A percentile compares a stretch with the other conserved stretches of the same genome.
These are phyloP conservation scores for Turritopsis dohrnii DNA, from an alignment of 30 jellyfish, hydroid and myxozoan species.

Conservation along the genomic window DNA sequence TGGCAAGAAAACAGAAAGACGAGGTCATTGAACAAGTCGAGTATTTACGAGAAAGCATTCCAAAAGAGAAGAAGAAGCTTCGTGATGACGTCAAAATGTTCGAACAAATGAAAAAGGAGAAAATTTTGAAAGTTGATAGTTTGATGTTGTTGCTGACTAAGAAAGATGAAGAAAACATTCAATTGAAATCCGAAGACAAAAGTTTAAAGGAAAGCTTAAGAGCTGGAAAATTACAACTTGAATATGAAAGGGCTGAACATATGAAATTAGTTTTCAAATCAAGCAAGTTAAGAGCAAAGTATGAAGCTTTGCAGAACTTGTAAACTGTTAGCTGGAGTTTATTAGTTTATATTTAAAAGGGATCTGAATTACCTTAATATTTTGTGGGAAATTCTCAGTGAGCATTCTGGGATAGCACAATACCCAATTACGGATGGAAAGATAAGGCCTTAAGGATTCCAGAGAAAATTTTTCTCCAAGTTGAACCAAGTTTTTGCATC, in stretches of 20 bases:
- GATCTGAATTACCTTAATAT: no score
- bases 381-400: no score
- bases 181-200: background rate
- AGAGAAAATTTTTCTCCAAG: no score
- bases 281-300: background rate
- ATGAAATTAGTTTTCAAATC: background rate
- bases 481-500: no score
- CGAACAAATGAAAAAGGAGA: slow-evolving; percentile 1
- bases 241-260: background rate
- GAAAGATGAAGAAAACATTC: background rate
- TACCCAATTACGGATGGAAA: no score
- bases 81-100: background rate
- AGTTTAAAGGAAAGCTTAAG: background rate
- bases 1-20: background rate
- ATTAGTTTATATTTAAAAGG: no score
- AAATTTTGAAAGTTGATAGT: background rate
- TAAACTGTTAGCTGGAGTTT: no score
- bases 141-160: background rate
- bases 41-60: background rate
- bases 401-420: no score
- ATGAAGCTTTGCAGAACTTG: background rate
- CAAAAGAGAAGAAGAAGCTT: background rate
- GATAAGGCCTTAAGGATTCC: no score
- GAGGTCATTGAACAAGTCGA: background rate
- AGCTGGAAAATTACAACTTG: background rate